phyloP scores from a whole-genome alignment of 2,113 vertebrate species.

The Ailurus styani region DNA sequence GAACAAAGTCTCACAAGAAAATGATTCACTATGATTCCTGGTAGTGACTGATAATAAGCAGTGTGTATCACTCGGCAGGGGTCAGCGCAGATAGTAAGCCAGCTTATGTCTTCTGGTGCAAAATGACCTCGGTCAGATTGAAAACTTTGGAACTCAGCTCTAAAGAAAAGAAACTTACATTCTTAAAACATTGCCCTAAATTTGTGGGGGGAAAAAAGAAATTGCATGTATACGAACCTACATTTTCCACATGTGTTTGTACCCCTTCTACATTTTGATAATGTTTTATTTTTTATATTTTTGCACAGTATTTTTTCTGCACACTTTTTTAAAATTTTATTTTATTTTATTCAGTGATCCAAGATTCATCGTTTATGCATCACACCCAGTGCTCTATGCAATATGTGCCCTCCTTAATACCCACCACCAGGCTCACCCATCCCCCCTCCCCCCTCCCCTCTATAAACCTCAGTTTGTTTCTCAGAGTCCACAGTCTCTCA shows the following conservation, averaged over 20 bases:
- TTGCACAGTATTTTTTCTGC: too few species aligned
- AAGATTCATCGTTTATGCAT: too few species aligned
- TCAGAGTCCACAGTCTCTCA: too few species aligned
- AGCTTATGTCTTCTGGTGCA: constrained; percentile 8
- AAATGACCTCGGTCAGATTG: not conserved
- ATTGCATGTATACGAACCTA: not conserved
- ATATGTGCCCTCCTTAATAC: too few species aligned
- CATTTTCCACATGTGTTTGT: not conserved
- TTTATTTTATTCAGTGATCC: too few species aligned
- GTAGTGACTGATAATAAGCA: not conserved
- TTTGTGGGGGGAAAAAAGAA: not conserved
- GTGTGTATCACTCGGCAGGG: not conserved
- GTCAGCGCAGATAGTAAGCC: constrained; percentile 41
- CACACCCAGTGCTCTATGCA: too few species aligned
- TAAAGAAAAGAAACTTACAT: constrained; percentile 7
- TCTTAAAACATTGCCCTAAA: not conserved
- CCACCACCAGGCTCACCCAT: too few species aligned
- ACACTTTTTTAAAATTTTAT: too few species aligned
- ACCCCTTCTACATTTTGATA: not conserved
- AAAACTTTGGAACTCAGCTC: constrained; percentile 49
- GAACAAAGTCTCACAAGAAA: not conserved
- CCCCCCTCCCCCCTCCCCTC: too few species aligned
- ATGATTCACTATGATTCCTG: not conserved
- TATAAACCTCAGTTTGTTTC: too few species aligned
- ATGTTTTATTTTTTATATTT: not conserved